These are phyloP conservation scores for Parnassius glacialis DNA, from an alignment of 2,888 invertebrate species.

Conservation along the genomic window DNA sequence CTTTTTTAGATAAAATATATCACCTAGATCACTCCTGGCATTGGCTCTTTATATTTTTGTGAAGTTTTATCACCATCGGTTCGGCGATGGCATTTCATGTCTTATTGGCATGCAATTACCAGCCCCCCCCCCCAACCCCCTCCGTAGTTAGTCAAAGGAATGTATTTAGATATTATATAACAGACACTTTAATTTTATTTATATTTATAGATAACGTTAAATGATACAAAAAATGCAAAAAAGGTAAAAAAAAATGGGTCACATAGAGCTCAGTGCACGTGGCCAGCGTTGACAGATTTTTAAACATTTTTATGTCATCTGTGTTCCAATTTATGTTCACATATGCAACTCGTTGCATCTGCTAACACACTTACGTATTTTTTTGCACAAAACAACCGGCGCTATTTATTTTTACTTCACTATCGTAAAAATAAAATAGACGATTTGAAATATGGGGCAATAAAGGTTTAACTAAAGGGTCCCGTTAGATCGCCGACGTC, in stretches of 20 bases:
- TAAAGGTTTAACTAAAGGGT: slow-evolving; percentile 31
- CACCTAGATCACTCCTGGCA: too few relatives aligned
- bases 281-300: slow-evolving; percentile 47
- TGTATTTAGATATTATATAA: too few relatives aligned
- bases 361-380: neutral
- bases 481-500: slow-evolving; percentile 34
- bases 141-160: too few relatives aligned
- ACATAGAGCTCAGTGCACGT: slow-evolving; percentile 34
- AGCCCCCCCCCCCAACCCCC: too few relatives aligned
- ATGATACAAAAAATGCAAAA: neutral
- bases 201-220: neutral
- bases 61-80: too few relatives aligned
- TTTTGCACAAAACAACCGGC: slow-evolving; percentile 1
- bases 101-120: neutral
- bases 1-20: too few relatives aligned
- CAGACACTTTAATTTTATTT: too few relatives aligned
- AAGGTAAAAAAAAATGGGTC: slow-evolving; percentile 5
- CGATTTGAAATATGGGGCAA: slow-evolving; percentile 12
- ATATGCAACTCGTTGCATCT: neutral
- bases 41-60: too few relatives aligned
- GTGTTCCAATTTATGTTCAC: slow-evolving; percentile 11
- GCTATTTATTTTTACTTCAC: slow-evolving; percentile 1
- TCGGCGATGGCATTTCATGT: neutral
- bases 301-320: slow-evolving; percentile 25
- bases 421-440: neutral